Percentiles rank a stretch among this genome's conserved stretches.
phyloP scores from a whole-genome alignment of 2,113 vertebrate species.

The Motacilla tschutschensis region DNA sequence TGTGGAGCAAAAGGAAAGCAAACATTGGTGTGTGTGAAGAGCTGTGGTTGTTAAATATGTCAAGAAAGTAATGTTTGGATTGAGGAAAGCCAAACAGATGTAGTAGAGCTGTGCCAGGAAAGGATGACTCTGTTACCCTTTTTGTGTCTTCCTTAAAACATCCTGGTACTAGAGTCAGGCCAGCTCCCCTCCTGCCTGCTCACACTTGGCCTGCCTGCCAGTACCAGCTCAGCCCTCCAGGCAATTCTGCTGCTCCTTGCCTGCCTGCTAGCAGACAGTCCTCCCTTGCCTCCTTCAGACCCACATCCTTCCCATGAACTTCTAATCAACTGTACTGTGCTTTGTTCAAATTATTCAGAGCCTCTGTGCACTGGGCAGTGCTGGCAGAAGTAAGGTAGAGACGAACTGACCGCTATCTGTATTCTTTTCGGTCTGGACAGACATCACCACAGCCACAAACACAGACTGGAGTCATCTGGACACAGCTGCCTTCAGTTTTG shows the following conservation, averaged over 20 bases:
- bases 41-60: not conserved
- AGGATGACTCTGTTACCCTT: not conserved
- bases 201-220: not conserved
- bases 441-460: not conserved
- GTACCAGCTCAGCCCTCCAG: rapidly evolving
- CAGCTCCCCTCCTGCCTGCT: not conserved
- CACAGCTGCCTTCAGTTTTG: not conserved
- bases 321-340: not conserved
- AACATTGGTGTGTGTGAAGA: constrained; percentile 4
- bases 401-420: rapidly evolving
- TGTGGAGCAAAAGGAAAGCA: not conserved
- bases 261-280: not conserved
- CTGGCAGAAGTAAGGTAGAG: not conserved
- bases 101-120: not conserved
- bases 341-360: not conserved
- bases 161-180: rapidly evolving
- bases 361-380: not conserved
- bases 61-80: constrained; percentile 31
- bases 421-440: not conserved
- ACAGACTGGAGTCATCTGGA: not conserved
- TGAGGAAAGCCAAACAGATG: constrained; percentile 31
- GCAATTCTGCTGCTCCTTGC: rapidly evolving
- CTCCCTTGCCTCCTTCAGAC: not conserved
- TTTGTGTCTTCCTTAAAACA: not conserved
- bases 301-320: rapidly evolving